Base-by-base conservation (phyloP, 1,140 invertebrate species). In the Neodiprion pinetum region DNA sequence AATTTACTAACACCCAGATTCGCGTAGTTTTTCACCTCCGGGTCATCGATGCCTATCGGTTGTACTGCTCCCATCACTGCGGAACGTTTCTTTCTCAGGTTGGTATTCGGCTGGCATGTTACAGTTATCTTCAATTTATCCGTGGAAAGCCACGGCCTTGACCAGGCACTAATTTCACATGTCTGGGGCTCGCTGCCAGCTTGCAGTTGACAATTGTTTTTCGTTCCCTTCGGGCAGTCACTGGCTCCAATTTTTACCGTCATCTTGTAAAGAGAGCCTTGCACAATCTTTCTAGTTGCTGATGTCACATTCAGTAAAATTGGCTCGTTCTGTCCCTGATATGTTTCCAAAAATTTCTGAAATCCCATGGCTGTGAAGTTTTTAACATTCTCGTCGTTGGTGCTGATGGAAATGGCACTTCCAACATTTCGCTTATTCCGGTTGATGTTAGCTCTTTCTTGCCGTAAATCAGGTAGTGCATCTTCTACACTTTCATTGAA, bases 81-180 rank as follows among this genome's bases (percentile, higher is more conserved):
- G 10, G 50, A 53, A 4, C 53, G 53, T 40, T 40, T 40, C 28
- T 40, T 5, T 61, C 53, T 61, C 11, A 5, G 11, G 11, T 9
- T 61, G 11, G 53, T 61, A 9, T 5, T 5, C 53, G 53, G 8
- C 4, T 61, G 11, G 53, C 53, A 9, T 17, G 11, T 61, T 0
- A 92, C 86, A 5, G 86, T 87, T 21, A 91, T 89, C 66, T 90
- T 74, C 2, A 82, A 81, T 65, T 75, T 85, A 1, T 87, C 90
- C n/a, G 90, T 82, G 50, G 90, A 83, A 3, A 91, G 7, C 93
- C 93, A 94, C 4, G 92, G 87, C 75, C 89, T 87, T 68, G 93
- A 91, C 90, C 89, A 92, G 65, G 93, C 83, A 11, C 84, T 84
- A 2, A 93, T 84, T 4, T 88, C 70, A 76, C 93, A 94, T 7